phyloP scores from a whole-genome alignment of 2,888 invertebrate species.

The Abrostola triplasia region DNA sequence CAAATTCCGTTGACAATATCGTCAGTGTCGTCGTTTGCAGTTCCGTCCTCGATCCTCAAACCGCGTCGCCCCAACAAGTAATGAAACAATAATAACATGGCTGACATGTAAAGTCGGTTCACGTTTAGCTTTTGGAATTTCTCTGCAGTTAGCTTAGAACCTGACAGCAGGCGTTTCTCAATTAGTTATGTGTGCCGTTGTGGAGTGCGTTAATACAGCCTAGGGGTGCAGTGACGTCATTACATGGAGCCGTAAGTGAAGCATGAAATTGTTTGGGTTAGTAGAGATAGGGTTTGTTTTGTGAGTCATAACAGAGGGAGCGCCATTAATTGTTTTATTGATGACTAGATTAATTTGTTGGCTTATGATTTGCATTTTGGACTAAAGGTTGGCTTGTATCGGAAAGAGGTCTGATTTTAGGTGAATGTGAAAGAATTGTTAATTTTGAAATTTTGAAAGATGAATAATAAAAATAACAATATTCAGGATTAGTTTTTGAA shows the following conservation, averaged over 20 bases:
- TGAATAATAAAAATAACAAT: no score
- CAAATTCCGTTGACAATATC: conserved; percentile 31
- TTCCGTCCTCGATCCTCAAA: conserved; percentile 5
- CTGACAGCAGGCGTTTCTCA: neutral
- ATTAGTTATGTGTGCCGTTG: conserved; percentile 4
- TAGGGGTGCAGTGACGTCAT: conserved; percentile 1
- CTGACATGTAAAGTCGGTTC: conserved; percentile 10
- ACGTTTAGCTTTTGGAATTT: conserved; percentile 18
- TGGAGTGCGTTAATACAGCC: neutral
- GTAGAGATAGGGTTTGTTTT: neutral
- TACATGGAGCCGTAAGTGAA: neutral
- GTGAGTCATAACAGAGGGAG: no score
- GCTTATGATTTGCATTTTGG: neutral
- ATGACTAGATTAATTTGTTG: neutral
- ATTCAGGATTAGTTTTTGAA: no score
- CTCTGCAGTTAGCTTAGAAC: conserved; percentile 9
- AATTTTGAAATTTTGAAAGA: no score
- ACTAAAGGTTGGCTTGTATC: no score
- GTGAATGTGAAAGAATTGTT: no score
- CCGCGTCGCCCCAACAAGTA: conserved; percentile 24
- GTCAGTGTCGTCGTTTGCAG: conserved; percentile 22
- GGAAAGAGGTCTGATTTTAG: no score
- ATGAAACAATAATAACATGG: conserved; percentile 37
- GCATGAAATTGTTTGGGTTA: neutral
- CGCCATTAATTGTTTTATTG: neutral